Conservation (phyloP, 2,113 vertebrate species). For the Cyanoderma ruficeps region DNA sequence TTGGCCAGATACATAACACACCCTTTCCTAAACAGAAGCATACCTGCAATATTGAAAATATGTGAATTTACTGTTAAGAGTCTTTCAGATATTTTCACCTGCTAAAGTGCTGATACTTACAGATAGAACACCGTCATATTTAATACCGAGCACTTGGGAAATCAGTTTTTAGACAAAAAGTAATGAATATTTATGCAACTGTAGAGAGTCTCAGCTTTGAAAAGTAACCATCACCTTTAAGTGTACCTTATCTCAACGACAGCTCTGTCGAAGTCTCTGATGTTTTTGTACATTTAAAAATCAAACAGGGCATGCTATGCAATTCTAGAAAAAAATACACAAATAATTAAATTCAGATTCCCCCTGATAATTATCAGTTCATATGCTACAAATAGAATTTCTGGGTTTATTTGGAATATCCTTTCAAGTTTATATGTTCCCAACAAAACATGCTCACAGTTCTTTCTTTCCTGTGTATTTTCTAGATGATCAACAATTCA, state of each 20-base stretch:
- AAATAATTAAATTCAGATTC: constrained; percentile 38
- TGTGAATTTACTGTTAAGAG: background rate
- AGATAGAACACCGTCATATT: background rate
- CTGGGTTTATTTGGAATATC: background rate
- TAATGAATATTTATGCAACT: background rate
- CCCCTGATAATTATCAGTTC: background rate
- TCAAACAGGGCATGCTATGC: background rate
- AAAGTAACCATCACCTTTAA: background rate
- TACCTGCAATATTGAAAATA: background rate
- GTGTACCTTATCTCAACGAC: background rate
- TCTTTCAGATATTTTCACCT: background rate
- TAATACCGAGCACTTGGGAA: background rate
- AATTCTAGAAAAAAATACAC: constrained; percentile 35
- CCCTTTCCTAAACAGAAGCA: background rate
- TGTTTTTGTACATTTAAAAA: constrained; percentile 10
- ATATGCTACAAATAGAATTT: background rate
- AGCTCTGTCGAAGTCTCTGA: background rate
- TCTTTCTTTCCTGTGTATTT: background rate
- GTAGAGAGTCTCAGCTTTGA: background rate
- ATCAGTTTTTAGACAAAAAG: background rate
- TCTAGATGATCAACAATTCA: background rate
- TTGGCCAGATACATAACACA: background rate
- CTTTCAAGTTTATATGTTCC: background rate
- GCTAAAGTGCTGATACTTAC: background rate
- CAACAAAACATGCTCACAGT: background rate